Evolutionary conservation across 1,140 invertebrate species (phyloP), one percentile per base, ranked within the genome.

Genomic region (Anastrepha ludens): DNA sequence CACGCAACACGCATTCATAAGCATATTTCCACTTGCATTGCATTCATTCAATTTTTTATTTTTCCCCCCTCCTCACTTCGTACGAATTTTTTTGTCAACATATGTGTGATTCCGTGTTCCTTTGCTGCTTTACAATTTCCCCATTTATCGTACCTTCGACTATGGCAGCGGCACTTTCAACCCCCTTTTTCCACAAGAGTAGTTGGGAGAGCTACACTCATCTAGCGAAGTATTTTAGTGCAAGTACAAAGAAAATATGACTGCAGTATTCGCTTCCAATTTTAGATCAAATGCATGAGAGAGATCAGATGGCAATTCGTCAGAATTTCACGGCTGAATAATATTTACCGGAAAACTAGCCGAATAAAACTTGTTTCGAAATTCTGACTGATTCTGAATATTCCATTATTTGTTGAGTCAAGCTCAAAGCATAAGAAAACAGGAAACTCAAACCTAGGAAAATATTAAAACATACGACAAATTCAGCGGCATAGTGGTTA

Each of bases 211-310:
- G 41, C 67, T 74, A 74, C 67, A 47, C 67, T 47, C 3, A 47
- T 6, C 13, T 47, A 6, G 67, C 17, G 41, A 17, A 39, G 67
- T 74, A 44, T 17, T 47, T 74, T 89, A 90, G 67, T 67, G 65
- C 39, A 7, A 67, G 29, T 39, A 67, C 20, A 67, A 15, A 67
- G n/a, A 20, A 29, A 29, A 29, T 29, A 29, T 29, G 29, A 29
- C 29, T 29, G 29, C 29, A 29, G 29, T 29, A 29, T 29, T 29
- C 29, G 29, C 29, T 29, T 29, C 29, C 29, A 29, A 29, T 29
- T 0, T 29, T 29, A 29, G 29, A 29, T 29, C 0, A 29, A 29
- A 29, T 29, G 29, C 29, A 29, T 29, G 29, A 29, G 29, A 29
- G 29, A 29, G 29, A 29, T 29, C 29, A 29, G 29, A 29, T 29